Evolutionary conservation across 1,140 invertebrate species (phyloP).

Genomic region (Oreohelix idahoensis): DNA sequence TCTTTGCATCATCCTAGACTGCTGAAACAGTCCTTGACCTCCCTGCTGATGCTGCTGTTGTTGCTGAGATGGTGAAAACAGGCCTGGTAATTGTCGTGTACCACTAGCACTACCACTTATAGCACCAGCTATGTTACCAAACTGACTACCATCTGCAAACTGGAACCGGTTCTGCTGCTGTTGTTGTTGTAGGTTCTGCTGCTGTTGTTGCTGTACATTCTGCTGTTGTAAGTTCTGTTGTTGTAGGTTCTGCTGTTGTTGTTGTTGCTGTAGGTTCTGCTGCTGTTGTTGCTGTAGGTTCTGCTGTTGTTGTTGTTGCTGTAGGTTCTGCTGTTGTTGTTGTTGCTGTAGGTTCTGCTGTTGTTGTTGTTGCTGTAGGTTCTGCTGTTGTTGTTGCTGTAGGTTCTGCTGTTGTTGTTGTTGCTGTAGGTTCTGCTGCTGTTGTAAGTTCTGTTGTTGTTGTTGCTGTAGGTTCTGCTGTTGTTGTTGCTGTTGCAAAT

Average conservation of each 20-base stretch:
- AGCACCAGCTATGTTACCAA: not conserved
- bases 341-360: not conserved
- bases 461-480: no score
- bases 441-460: no score
- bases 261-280: no score
- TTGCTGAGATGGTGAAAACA: constrained; percentile 6
- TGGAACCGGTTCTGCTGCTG: not conserved
- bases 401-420: no score
- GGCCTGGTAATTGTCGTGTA: not conserved
- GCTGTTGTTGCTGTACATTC: not conserved
- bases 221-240: no score
- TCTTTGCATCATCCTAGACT: constrained; percentile 59
- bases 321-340: no score
- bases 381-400: not conserved
- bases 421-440: no score
- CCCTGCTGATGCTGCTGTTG: constrained; percentile 52
- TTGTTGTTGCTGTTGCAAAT: no score
- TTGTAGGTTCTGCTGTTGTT: no score
- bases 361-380: no score
- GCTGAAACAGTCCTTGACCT: constrained; percentile 52
- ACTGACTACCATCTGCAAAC: not conserved
- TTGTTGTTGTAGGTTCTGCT: not conserved
- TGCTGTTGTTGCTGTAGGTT: no score
- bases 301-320: no score
- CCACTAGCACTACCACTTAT: not conserved